phyloP scores from a whole-genome alignment of 2,113 vertebrate genomes.

The Python bivittatus region DNA sequence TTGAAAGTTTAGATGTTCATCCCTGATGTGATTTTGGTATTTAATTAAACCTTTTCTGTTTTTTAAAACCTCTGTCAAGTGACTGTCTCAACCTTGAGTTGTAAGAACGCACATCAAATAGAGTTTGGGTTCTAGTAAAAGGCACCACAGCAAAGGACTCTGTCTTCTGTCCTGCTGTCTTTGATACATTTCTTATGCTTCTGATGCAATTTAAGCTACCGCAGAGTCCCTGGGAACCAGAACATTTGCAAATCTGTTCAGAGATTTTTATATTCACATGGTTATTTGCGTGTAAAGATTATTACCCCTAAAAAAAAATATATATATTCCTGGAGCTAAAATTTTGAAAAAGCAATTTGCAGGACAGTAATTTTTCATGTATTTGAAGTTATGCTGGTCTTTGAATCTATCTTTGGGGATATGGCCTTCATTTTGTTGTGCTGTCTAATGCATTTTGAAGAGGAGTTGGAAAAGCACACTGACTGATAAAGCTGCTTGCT shows the following conservation, averaged over 20 bases:
- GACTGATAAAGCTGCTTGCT: slow-evolving; percentile 57
- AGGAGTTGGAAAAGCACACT: slow-evolving; percentile 36
- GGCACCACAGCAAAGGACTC: too few species aligned
- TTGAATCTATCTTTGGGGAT: slow-evolving; percentile 4
- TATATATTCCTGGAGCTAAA: background rate
- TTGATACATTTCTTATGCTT: background rate
- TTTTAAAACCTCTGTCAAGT: background rate
- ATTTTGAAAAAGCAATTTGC: background rate
- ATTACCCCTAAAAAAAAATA: background rate
- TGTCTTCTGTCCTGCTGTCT: background rate
- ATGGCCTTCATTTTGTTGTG: background rate
- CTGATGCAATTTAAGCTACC: background rate
- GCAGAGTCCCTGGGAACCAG: background rate
- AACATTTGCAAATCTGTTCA: background rate
- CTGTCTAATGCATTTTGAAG: slow-evolving; percentile 8
- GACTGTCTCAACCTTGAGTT: background rate
- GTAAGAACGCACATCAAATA: too few species aligned
- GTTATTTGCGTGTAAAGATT: background rate
- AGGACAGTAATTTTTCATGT: background rate
- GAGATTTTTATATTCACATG: background rate
- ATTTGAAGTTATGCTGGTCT: background rate
- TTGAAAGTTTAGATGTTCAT: background rate
- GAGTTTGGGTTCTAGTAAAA: background rate
- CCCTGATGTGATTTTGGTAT: background rate
- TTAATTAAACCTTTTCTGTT: background rate